Evolutionary conservation across 2,113 vertebrate species (phyloP).

Genomic region (Brachionichthys hirsutus): DNA sequence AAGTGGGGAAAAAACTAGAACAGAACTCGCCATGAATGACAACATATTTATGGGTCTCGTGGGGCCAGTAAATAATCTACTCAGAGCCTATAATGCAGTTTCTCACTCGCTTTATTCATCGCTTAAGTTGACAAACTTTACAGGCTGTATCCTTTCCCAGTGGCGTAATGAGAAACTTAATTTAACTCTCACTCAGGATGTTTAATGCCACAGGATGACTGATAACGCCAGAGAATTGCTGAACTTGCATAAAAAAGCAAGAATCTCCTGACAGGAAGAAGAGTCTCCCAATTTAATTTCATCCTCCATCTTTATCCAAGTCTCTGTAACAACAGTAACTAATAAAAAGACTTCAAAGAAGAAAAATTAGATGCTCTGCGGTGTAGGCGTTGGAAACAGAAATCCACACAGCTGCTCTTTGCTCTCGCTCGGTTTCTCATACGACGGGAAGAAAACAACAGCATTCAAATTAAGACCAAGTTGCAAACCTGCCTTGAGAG

Average conservation of each 20-base stretch:
- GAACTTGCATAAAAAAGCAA: slow-evolving; percentile 42
- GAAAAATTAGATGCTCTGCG: slow-evolving; percentile 44
- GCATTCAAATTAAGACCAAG: slow-evolving; percentile 61
- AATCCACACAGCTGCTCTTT: slow-evolving; percentile 60
- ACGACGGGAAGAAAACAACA: slow-evolving; percentile 63
- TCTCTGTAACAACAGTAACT: slow-evolving; percentile 33
- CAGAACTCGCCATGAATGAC: not conserved
- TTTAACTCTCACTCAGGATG: slow-evolving; percentile 44
- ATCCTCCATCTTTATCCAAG: not conserved
- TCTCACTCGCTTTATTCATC: slow-evolving; percentile 19
- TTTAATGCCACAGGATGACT: slow-evolving; percentile 46
- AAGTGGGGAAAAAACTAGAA: no score
- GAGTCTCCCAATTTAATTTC: slow-evolving; percentile 2
- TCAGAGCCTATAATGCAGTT: slow-evolving; percentile 4
- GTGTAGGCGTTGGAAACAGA: slow-evolving; percentile 46
- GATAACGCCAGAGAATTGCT: slow-evolving; percentile 40
- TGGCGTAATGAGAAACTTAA: slow-evolving; percentile 47
- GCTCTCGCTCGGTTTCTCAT: slow-evolving; percentile 36
- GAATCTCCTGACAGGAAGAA: slow-evolving; percentile 29
- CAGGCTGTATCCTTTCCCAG: slow-evolving; percentile 23
- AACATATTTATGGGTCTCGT: slow-evolving; percentile 2
- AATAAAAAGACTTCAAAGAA: slow-evolving; percentile 56
- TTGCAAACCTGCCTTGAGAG: slow-evolving; percentile 53
- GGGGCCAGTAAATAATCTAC: slow-evolving; percentile 7
- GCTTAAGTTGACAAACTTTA: slow-evolving; percentile 20